phyloP scores from a whole-genome alignment of 1,140 invertebrate species.

The Bombus superbus region DNA sequence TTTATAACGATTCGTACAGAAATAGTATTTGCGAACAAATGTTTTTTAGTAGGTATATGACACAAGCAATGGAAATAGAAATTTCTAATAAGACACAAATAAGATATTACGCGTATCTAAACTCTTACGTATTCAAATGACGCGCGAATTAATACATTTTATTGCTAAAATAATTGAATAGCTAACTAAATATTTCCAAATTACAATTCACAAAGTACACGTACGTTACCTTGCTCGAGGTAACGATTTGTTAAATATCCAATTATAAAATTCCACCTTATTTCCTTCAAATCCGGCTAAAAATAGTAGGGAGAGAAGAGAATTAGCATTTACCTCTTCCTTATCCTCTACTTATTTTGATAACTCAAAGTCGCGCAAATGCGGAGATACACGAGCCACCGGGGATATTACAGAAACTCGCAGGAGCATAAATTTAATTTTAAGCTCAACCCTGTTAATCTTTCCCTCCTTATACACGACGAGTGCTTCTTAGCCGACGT shows the following conservation, averaged over 20 bases:
- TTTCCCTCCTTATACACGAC: conserved; percentile 55
- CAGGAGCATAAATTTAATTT: conserved; percentile 73
- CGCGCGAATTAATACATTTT: background rate
- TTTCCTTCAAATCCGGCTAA: background rate
- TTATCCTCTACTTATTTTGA: background rate
- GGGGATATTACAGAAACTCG: conserved; percentile 70
- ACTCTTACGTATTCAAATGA: background rate
- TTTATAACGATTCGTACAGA: too few relatives aligned
- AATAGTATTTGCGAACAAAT: too few relatives aligned
- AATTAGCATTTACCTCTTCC: background rate
- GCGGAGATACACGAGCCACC: conserved; percentile 48
- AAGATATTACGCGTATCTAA: background rate
- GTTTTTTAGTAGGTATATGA: too few relatives aligned
- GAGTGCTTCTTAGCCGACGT: conserved; percentile 1
- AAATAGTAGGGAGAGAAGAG: background rate
- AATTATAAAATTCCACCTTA: too few relatives aligned
- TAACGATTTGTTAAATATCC: background rate
- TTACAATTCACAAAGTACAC: background rate
- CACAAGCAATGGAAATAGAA: background rate
- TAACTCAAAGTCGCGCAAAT: conserved; percentile 53
- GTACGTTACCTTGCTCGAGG: background rate
- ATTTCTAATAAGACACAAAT: background rate
- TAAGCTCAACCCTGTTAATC: conserved; percentile 69
- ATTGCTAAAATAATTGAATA: background rate
- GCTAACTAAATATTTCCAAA: background rate